Evolutionary conservation across 2,797 vertebrate species (phyloP).

Genomic region (Propithecus perrieri): DNA sequence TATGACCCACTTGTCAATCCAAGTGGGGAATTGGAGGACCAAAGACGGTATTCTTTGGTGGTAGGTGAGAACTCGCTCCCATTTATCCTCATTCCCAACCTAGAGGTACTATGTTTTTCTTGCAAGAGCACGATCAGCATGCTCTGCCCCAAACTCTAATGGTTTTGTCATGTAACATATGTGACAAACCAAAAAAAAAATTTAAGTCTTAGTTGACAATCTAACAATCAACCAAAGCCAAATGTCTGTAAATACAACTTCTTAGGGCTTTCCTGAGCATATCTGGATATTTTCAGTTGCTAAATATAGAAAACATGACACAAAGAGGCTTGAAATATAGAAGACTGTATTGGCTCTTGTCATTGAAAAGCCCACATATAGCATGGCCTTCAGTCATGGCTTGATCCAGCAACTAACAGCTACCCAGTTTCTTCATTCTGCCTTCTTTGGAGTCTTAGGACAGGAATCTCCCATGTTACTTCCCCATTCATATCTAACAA

Average conservation of each 20-base stretch:
- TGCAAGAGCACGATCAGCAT: background rate
- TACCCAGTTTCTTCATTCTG: background rate
- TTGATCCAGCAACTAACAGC: background rate
- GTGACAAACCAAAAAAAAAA: background rate
- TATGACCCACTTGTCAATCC: background rate
- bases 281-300: background rate
- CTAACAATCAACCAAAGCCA: background rate
- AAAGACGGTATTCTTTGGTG: background rate
- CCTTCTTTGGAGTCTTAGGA: background rate
- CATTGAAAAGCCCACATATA: background rate
- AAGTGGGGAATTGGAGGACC: background rate
- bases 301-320: background rate
- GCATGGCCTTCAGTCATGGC: background rate
- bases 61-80: background rate
- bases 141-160: background rate
- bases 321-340: background rate
- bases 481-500: background rate
- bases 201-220: background rate
- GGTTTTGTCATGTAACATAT: background rate
- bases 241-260: background rate
- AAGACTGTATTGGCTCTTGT: background rate
- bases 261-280: background rate
- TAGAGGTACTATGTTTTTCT: background rate
- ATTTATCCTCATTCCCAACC: background rate
- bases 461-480: background rate